A percentile compares a stretch with the other conserved stretches of the same genome.
phyloP scores from a whole-genome alignment of 2,888 invertebrate species.

The Antheraea assamensis region DNA sequence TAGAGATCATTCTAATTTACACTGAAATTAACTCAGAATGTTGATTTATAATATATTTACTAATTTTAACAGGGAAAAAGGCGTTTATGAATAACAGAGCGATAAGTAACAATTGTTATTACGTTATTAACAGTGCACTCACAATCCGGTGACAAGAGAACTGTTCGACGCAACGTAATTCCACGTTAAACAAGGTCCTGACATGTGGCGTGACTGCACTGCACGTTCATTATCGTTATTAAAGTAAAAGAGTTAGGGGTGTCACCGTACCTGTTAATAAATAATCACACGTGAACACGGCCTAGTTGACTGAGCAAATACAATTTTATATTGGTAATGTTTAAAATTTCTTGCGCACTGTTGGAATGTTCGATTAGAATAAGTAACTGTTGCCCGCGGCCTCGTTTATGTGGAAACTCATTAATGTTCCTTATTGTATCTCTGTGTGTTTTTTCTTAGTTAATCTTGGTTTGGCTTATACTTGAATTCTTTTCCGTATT shows the following conservation, averaged over 20 bases:
- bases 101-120: background rate
- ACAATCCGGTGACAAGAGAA: background rate
- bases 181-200: constrained; percentile 69
- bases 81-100: background rate
- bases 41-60: no score
- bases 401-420: no score
- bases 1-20: no score
- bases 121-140: background rate
- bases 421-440: no score
- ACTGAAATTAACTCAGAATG: no score
- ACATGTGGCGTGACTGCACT: constrained; percentile 69
- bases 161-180: constrained; percentile 53
- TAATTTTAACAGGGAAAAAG: background rate
- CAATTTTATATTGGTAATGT: background rate
- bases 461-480: no score
- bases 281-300: constrained; percentile 17
- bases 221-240: constrained; percentile 66
- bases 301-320: constrained; percentile 2
- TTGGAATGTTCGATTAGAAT: no score
- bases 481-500: background rate
- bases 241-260: constrained; percentile 46
- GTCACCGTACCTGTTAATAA: constrained; percentile 22
- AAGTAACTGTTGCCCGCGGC: no score
- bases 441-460: no score
- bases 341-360: background rate